Percentiles rank a stretch among this genome's conserved stretches.
Conservation (phyloP, 2,113 vertebrate species). For the Tretioscincus oriximinensis region DNA sequence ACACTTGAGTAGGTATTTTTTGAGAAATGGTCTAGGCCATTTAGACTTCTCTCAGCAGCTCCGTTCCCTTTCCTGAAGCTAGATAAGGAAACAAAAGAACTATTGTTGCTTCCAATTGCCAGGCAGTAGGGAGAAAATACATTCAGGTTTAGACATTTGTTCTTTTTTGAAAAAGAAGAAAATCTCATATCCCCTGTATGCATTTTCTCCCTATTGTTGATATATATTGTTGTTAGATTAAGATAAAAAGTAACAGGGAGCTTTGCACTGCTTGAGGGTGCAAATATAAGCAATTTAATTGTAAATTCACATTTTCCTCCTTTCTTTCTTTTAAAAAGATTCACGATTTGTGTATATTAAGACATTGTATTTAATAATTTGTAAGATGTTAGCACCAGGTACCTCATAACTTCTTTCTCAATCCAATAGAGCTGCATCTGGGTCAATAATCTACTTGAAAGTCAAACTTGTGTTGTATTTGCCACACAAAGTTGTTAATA, state of each 20-base stretch:
- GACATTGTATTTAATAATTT: background rate
- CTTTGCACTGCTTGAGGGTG: background rate
- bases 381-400: background rate
- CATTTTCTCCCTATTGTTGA: too few species aligned
- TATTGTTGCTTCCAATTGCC: background rate
- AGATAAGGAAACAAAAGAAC: background rate
- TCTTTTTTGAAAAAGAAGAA: background rate
- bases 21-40: slow-evolving; percentile 10
- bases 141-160: rapidly evolving
- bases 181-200: background rate
- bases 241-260: background rate
- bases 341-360: too few species aligned
- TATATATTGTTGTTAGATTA: background rate
- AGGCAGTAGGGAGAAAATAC: background rate
- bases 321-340: background rate
- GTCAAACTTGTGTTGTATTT: too few species aligned
- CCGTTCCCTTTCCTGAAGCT: background rate
- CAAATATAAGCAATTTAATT: slow-evolving; percentile 1
- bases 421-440: too few species aligned
- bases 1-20: background rate
- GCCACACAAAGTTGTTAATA: too few species aligned
- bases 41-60: background rate
- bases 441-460: too few species aligned
- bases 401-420: too few species aligned
- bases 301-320: background rate